These are phyloP conservation scores for Gymnopithys bicolor DNA, from an alignment of 2,797 vertebrate genomes.

Conservation along the genomic window DNA sequence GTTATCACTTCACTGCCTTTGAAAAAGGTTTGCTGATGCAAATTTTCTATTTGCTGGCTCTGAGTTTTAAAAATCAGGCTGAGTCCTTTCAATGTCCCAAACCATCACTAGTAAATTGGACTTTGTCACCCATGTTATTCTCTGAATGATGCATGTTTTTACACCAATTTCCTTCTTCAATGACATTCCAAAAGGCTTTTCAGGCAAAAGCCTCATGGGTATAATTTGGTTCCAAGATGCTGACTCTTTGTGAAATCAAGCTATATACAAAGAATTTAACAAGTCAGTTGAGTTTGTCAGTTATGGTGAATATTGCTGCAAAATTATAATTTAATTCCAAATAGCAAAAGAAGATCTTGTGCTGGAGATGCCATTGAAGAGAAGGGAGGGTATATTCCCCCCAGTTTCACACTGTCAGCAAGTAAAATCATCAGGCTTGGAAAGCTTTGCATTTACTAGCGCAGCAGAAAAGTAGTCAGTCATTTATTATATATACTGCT, in stretches of 20 bases:
- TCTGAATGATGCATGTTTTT: neutral
- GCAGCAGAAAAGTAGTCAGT: conserved; percentile 38
- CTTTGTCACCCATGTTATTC: neutral
- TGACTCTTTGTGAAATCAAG: neutral
- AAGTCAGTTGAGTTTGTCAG: neutral
- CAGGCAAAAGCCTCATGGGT: neutral
- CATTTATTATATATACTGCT: conserved; percentile 45
- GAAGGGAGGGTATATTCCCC: neutral
- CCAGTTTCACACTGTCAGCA: neutral
- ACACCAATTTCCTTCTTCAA: neutral
- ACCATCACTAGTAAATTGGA: neutral
- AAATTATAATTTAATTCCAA: neutral
- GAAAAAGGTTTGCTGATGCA: neutral
- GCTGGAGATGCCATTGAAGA: neutral
- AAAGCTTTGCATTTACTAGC: conserved; percentile 39
- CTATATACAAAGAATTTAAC: neutral
- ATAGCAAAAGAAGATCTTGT: neutral
- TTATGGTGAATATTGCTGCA: neutral
- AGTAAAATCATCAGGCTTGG: neutral
- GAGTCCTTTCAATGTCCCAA: neutral
- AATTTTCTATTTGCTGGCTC: neutral
- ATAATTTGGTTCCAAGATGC: neutral
- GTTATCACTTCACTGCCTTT: neutral
- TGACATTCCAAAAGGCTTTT: neutral
- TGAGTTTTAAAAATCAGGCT: neutral